Evolutionary conservation across 1,140 invertebrate species (phyloP).

Genomic region (Trichonephila clavata): DNA sequence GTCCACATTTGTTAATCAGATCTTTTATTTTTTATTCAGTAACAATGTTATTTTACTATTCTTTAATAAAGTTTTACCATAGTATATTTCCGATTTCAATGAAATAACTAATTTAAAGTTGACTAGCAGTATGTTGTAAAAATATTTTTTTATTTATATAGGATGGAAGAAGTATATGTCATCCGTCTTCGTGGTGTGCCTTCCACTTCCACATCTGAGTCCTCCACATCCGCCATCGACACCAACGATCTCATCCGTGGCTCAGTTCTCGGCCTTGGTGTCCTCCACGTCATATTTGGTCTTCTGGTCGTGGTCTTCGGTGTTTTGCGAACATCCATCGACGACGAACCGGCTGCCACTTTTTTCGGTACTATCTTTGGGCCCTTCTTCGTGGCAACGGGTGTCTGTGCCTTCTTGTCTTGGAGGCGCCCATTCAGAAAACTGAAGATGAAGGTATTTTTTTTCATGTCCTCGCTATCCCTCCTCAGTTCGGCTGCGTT

Average conservation of each 20-base stretch:
- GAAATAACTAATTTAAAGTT: no score
- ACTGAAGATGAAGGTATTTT: conserved; percentile 57
- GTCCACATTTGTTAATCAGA: no score
- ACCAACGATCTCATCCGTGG: conserved; percentile 54
- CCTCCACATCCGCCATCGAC: conserved; percentile 30
- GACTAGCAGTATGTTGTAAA: no score
- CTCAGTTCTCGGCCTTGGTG: conserved; percentile 48
- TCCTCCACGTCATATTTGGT: conserved; percentile 60
- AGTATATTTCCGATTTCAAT: no score
- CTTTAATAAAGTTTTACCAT: no score
- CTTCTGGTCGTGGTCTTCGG: conserved; percentile 56
- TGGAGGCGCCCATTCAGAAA: conserved; percentile 59
- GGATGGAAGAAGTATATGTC: conserved; percentile 72
- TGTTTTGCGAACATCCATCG: neutral
- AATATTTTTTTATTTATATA: neutral
- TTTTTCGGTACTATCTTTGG: conserved; percentile 64
- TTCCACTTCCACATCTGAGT: conserved; percentile 38
- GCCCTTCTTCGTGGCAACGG: conserved; percentile 54
- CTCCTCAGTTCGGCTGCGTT: neutral
- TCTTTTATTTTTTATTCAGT: no score
- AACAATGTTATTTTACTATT: no score
- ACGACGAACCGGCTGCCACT: conserved; percentile 51
- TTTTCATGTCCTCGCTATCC: conserved; percentile 22
- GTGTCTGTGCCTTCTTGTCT: conserved; percentile 35
- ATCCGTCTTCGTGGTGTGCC: conserved; percentile 55